phyloP scores from a whole-genome alignment of 2,888 invertebrate species.

The Eupsilia transversa region DNA sequence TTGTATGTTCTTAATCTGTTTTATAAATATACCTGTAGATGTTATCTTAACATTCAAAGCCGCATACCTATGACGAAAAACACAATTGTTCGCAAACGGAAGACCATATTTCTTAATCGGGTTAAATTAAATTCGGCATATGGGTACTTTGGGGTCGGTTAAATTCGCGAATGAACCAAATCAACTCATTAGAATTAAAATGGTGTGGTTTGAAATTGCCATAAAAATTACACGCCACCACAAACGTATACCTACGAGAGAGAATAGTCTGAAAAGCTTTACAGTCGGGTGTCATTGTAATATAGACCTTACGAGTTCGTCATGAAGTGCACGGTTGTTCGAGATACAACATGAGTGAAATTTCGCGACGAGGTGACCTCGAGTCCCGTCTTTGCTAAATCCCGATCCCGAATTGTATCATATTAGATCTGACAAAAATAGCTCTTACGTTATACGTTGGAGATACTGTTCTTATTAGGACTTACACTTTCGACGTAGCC shows the following conservation, averaged over 20 bases:
- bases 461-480: constrained; percentile 45
- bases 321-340: constrained; percentile 48
- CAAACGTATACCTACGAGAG: constrained; percentile 38
- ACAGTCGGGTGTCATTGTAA: constrained; percentile 40
- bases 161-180: constrained; percentile 50
- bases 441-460: constrained; percentile 32
- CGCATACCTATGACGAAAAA: constrained; percentile 26
- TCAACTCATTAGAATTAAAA: constrained; percentile 61
- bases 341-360: constrained; percentile 46
- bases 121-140: constrained; percentile 54
- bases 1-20: constrained; percentile 22
- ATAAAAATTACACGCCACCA: constrained; percentile 54
- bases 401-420: constrained; percentile 64
- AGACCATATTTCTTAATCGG: constrained; percentile 60
- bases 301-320: constrained; percentile 47
- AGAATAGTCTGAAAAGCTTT: constrained; percentile 43
- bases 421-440: constrained; percentile 65
- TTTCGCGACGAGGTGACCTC: constrained; percentile 52
- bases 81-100: constrained; percentile 41
- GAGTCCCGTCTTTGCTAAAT: constrained; percentile 61
- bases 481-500: constrained; percentile 5
- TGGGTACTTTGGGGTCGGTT: constrained; percentile 53
- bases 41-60: constrained; percentile 26
- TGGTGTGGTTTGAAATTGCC: constrained; percentile 49
- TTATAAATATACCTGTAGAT: constrained; percentile 8